Conservation (phyloP, 2,888 invertebrate species). For the Yponomeuta evonymella region DNA sequence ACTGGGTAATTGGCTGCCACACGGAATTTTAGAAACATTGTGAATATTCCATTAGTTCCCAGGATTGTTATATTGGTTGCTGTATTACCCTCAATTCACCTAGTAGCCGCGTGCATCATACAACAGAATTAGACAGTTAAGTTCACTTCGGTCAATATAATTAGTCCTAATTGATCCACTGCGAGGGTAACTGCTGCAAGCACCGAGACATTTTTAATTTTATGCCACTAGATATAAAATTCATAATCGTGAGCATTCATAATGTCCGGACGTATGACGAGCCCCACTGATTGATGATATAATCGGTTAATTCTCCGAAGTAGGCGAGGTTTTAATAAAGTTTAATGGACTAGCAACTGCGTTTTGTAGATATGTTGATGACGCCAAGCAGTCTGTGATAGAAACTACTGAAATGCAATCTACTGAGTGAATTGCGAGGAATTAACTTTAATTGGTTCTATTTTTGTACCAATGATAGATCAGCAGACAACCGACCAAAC, state of each 20-base stretch:
- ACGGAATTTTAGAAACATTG: too few species aligned
- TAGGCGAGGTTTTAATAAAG: not conserved
- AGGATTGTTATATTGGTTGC: too few species aligned
- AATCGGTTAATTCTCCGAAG: not conserved
- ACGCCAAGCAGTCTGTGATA: not conserved
- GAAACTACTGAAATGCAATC: not conserved
- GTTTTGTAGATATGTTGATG: not conserved
- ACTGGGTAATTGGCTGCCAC: too few species aligned
- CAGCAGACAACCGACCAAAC: too few species aligned
- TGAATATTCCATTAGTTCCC: too few species aligned
- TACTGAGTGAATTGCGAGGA: too few species aligned
- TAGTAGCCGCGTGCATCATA: slow-evolving; percentile 46
- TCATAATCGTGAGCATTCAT: not conserved
- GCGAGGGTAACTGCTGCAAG: not conserved
- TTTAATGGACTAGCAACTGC: not conserved
- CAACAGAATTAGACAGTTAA: slow-evolving; percentile 59
- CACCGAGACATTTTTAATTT: not conserved
- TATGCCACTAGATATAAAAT: not conserved
- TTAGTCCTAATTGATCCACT: slow-evolving; percentile 55
- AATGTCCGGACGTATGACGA: slow-evolving; percentile 4
- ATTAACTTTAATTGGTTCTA: too few species aligned
- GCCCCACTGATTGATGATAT: not conserved
- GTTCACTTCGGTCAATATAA: slow-evolving; percentile 73
- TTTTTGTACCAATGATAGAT: too few species aligned
- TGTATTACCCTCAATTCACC: not conserved